These are phyloP conservation scores for Glaucidium brasilianum DNA, from an alignment of 2,113 vertebrate genomes.

Conservation along the genomic window DNA sequence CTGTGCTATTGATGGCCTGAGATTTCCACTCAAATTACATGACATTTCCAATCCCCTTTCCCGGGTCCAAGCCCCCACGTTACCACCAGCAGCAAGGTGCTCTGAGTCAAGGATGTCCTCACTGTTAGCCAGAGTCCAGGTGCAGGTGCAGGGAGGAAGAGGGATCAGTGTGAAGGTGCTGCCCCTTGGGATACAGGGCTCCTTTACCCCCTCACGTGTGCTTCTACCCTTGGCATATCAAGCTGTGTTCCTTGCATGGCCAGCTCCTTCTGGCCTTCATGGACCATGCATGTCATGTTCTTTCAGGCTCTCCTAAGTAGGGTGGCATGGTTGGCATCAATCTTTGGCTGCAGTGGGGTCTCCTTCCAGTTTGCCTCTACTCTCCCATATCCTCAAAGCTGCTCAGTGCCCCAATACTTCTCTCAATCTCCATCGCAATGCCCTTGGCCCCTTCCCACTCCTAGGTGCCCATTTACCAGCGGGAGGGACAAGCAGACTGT, in stretches of 20 bases:
- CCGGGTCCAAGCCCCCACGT: rapidly evolving
- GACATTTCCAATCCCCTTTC: neutral
- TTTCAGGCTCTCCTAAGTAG: neutral
- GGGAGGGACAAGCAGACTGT: neutral
- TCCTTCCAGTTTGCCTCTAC: neutral
- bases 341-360: neutral
- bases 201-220: rapidly evolving
- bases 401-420: rapidly evolving
- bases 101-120: neutral
- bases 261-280: rapidly evolving
- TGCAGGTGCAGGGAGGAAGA: rapidly evolving
- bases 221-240: neutral
- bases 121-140: rapidly evolving
- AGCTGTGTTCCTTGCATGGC: neutral
- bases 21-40: neutral
- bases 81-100: neutral
- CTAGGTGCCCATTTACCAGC: neutral
- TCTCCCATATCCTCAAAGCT: neutral
- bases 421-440: neutral
- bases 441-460: neutral
- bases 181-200: neutral
- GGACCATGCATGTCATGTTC: rapidly evolving
- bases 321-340: neutral
- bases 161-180: rapidly evolving
- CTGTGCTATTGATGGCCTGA: neutral